These are phyloP conservation scores for Pseudomugil tenellus DNA, from an alignment of 2,797 vertebrate species.

Conservation along the genomic window DNA sequence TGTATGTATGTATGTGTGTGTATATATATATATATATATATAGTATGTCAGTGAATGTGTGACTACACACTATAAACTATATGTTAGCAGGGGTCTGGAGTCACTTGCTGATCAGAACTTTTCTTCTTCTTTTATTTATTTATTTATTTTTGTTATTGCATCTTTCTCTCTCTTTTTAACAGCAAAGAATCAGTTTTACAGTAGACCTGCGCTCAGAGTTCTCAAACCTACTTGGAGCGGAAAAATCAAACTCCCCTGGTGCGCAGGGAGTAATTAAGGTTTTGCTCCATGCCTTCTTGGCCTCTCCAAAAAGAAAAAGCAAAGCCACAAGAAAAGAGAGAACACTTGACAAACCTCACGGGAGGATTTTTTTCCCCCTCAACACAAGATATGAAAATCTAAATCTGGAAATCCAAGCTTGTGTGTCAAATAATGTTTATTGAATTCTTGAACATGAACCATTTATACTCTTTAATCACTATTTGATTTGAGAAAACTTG, in stretches of 20 bases:
- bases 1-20: too few relatives aligned
- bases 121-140: conserved; percentile 19
- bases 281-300: conserved; percentile 72
- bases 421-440: conserved; percentile 7
- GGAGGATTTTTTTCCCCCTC: conserved; percentile 16
- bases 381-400: conserved; percentile 26
- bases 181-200: conserved; percentile 37
- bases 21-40: too few relatives aligned
- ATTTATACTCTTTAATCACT: conserved; percentile 30
- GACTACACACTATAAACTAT: too few relatives aligned
- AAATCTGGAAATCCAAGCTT: conserved; percentile 37
- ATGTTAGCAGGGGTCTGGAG: conserved; percentile 12
- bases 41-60: too few relatives aligned
- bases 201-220: conserved; percentile 42
- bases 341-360: conserved; percentile 36
- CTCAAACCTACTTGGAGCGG: conserved; percentile 60
- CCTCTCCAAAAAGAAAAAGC: conserved; percentile 56
- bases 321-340: conserved; percentile 48
- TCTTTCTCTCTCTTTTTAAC: not conserved
- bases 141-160: not conserved
- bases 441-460: conserved; percentile 10
- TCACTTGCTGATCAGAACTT: conserved; percentile 40
- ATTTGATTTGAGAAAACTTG: conserved; percentile 36
- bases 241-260: conserved; percentile 77
- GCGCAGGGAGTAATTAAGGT: conserved; percentile 79